A percentile compares a stretch with the other conserved stretches of the same genome.
phyloP scores from a whole-genome alignment of 1,140 invertebrate genomes.

The Reticulitermes speratus region DNA sequence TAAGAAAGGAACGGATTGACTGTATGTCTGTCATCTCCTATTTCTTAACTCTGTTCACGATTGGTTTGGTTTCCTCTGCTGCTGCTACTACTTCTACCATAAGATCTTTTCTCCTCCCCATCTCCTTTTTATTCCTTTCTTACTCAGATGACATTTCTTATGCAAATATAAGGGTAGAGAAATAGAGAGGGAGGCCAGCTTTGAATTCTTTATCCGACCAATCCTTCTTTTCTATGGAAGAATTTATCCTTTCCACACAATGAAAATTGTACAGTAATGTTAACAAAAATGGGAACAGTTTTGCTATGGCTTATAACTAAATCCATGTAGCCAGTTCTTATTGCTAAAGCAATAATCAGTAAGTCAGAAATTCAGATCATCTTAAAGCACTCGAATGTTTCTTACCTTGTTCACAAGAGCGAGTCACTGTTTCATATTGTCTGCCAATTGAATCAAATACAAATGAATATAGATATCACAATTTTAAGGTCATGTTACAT shows the following conservation, averaged over 20 bases:
- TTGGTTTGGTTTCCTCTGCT: not conserved
- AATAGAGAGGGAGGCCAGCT: not conserved
- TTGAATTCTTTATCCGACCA: slow-evolving; percentile 12
- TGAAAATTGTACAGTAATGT: not conserved
- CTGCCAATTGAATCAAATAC: too few species aligned
- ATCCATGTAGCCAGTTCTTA: too few species aligned
- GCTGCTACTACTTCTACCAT: too few species aligned
- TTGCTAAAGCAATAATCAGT: too few species aligned
- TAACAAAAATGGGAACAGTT: not conserved
- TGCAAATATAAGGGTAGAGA: slow-evolving; percentile 15
- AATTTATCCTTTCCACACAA: slow-evolving; percentile 19
- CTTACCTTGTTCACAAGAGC: too few species aligned
- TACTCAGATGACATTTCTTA: slow-evolving; percentile 5
- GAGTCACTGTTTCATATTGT: too few species aligned
- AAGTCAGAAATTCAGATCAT: too few species aligned
- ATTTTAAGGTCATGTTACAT: too few species aligned
- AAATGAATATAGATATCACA: too few species aligned
- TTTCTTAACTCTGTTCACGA: slow-evolving; percentile 15
- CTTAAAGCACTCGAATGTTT: too few species aligned
- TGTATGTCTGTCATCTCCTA: not conserved
- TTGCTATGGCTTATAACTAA: not conserved
- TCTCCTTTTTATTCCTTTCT: not conserved
- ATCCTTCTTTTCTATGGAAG: slow-evolving; percentile 15
- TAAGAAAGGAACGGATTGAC: slow-evolving; percentile 18
- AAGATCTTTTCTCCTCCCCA: not conserved